Evolutionary conservation across 2,113 vertebrate species (phyloP).

Genomic region (Anolis sagrei): DNA sequence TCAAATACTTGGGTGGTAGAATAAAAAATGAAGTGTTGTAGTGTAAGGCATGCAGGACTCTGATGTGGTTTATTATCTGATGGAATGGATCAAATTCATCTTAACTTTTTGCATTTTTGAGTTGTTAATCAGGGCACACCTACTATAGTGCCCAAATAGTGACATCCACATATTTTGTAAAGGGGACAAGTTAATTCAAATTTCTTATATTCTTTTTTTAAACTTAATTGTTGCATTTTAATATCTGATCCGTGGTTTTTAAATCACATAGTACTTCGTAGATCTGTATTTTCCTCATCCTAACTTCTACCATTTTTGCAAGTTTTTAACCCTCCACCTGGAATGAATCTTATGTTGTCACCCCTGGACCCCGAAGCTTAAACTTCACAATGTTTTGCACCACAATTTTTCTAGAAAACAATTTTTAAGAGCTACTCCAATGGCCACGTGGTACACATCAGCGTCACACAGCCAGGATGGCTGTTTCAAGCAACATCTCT

Average conservation of each 20-base stretch:
- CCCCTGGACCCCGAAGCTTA: no score
- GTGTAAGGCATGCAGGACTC: neutral
- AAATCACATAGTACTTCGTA: neutral
- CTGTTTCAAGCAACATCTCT: no score
- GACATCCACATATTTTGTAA: neutral
- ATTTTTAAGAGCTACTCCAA: no score
- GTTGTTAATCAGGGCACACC: neutral
- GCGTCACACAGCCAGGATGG: no score
- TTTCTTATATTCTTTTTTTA: neutral
- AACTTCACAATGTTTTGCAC: no score
- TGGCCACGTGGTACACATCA: no score
- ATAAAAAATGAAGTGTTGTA: neutral
- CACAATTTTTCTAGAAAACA: no score
- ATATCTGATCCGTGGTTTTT: no score
- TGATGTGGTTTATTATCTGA: neutral
- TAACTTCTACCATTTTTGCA: neutral
- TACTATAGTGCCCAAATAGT: neutral
- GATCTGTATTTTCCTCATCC: neutral
- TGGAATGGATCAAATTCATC: neutral
- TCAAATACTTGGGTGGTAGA: rapidly evolving
- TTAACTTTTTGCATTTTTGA: neutral
- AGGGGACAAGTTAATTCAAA: neutral
- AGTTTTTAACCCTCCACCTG: neutral
- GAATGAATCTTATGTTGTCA: neutral
- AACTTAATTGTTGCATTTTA: no score